Conservation (phyloP, 2,113 vertebrate genomes). For the Ptyas mucosa region DNA sequence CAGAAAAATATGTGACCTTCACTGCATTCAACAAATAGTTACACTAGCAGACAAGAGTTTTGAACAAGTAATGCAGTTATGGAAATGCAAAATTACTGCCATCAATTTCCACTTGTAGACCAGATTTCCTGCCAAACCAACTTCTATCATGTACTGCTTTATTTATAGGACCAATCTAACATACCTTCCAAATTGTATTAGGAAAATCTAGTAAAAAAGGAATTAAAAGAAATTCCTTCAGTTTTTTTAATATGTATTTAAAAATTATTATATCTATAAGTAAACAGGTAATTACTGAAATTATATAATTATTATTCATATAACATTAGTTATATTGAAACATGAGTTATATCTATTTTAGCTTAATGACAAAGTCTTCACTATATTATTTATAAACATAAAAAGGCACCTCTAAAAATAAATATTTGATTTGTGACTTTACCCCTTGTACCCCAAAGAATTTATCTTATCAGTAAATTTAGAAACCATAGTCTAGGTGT, state of each 20-base stretch:
- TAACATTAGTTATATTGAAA: not conserved
- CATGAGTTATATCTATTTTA: not conserved
- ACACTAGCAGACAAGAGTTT: not conserved
- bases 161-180: too few relatives aligned
- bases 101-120: too few relatives aligned
- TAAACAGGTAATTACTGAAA: not conserved
- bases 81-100: not conserved
- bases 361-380: not conserved
- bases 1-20: not conserved
- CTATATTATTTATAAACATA: not conserved
- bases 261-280: not conserved
- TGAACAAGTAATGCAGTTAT: not conserved
- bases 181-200: not conserved
- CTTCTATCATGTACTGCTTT: not conserved
- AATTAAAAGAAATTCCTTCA: not conserved
- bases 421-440: not conserved
- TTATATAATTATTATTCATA: not conserved
- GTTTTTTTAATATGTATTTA: not conserved
- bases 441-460: not conserved
- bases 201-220: not conserved
- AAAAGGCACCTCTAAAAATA: not conserved
- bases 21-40: not conserved
- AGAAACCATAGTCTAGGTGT: not conserved
- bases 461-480: not conserved
- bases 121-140: not conserved